A percentile compares a stretch with the other conserved stretches of the same genome.
Conservation (phyloP, 1,140 invertebrate genomes). For the Pogonus chalceus region DNA sequence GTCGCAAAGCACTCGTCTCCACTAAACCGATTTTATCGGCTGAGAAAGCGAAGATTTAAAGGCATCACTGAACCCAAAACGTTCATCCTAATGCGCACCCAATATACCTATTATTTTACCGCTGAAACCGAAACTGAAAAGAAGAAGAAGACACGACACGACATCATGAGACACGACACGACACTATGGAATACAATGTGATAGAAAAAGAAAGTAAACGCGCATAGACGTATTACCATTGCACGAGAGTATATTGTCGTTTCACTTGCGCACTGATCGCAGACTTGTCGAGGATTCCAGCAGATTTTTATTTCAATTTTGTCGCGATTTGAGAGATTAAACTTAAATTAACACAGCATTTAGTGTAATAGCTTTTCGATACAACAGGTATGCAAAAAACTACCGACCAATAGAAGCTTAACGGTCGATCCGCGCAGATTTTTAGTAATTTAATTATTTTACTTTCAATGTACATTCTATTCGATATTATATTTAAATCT, state of each 20-base stretch:
- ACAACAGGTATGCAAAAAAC: slow-evolving; percentile 11
- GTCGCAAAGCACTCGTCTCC: no score
- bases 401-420: not conserved
- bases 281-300: slow-evolving; percentile 2
- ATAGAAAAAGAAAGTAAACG: not conserved
- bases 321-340: slow-evolving; percentile 27
- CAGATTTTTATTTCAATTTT: slow-evolving; percentile 31
- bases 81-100: not conserved
- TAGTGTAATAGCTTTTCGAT: slow-evolving; percentile 29
- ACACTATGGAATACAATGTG: not conserved
- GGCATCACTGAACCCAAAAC: not conserved
- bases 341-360: slow-evolving; percentile 29
- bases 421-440: no score
- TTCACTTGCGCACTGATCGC: not conserved
- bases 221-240: not conserved
- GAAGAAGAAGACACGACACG: no score
- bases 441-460: no score
- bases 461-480: no score
- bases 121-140: no score
- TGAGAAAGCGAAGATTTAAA: not conserved
- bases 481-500: no score
- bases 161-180: not conserved
- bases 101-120: not conserved
- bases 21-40: not conserved
- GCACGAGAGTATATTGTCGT: no score